A percentile compares a stretch with the other conserved stretches of the same genome.
phyloP scores from a whole-genome alignment of 2,797 vertebrate species.

The Fundulus diaphanus region DNA sequence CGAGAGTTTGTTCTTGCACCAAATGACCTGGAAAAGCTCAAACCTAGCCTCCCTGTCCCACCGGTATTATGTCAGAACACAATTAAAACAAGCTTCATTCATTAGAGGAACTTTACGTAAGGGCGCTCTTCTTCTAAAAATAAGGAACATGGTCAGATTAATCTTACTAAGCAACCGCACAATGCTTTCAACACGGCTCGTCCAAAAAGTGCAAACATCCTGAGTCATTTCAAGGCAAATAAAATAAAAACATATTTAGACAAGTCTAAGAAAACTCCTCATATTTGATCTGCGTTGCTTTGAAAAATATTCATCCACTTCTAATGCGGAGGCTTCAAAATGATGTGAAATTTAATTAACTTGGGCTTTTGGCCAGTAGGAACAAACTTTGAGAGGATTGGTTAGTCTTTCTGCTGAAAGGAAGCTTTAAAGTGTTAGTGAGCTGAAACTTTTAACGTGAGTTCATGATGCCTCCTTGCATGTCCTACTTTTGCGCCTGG shows the following conservation, averaged over 20 bases:
- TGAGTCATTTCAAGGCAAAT: conserved; percentile 9
- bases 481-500: conserved; percentile 32
- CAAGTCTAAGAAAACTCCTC: conserved; percentile 45
- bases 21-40: conserved; percentile 65
- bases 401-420: conserved; percentile 50
- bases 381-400: conserved; percentile 47
- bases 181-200: conserved; percentile 20
- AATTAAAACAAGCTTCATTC: conserved; percentile 67
- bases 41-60: conserved; percentile 50
- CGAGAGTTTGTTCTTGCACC: conserved; percentile 66
- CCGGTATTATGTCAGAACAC: conserved; percentile 56
- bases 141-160: conserved; percentile 49
- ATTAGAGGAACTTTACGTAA: conserved; percentile 54
- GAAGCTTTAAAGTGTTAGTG: conserved; percentile 40
- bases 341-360: conserved; percentile 69
- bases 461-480: conserved; percentile 25
- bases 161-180: conserved; percentile 20
- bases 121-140: conserved; percentile 49
- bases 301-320: conserved; percentile 63
- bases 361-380: conserved; percentile 53
- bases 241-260: conserved; percentile 36
- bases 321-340: conserved; percentile 64
- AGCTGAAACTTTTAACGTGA: conserved; percentile 47
- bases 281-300: conserved; percentile 67
- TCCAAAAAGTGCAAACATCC: neutral